These are phyloP conservation scores for Hippolais icterina DNA, from an alignment of 2,113 vertebrate genomes.

Conservation along the genomic window DNA sequence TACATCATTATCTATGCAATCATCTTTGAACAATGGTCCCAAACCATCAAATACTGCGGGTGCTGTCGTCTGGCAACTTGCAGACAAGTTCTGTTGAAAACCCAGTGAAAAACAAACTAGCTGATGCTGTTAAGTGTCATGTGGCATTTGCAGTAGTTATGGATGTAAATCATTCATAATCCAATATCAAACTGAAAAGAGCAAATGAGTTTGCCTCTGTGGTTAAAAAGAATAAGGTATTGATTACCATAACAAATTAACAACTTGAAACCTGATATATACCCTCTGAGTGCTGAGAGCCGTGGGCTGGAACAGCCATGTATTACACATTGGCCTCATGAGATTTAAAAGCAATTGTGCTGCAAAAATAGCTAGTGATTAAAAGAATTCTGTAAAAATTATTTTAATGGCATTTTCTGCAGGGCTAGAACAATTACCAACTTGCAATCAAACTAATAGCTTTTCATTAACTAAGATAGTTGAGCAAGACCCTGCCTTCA, in stretches of 20 bases:
- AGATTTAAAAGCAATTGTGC: constrained; percentile 50
- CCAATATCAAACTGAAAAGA: constrained; percentile 22
- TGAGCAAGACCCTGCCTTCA: neutral
- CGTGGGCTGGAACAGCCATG: constrained; percentile 30
- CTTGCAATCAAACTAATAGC: constrained; percentile 35
- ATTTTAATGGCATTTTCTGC: constrained; percentile 45
- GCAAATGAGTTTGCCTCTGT: constrained; percentile 37
- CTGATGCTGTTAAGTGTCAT: neutral
- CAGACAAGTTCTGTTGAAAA: neutral
- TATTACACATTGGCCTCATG: constrained; percentile 25
- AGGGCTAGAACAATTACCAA: constrained; percentile 35
- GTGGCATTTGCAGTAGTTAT: constrained; percentile 20
- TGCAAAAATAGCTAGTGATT: constrained; percentile 55
- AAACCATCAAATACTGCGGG: neutral
- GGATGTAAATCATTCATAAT: constrained; percentile 44
- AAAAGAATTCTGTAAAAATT: constrained; percentile 38
- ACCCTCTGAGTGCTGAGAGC: constrained; percentile 17
- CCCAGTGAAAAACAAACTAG: neutral
- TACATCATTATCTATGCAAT: neutral
- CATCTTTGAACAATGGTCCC: neutral
- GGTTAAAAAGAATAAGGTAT: constrained; percentile 57
- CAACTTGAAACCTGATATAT: constrained; percentile 41
- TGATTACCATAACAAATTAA: constrained; percentile 60
- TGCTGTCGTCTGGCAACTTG: neutral
- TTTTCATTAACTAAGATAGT: constrained; percentile 52